Base-by-base conservation (phyloP, 2,888 invertebrate species). In the Proisotoma minuta region DNA sequence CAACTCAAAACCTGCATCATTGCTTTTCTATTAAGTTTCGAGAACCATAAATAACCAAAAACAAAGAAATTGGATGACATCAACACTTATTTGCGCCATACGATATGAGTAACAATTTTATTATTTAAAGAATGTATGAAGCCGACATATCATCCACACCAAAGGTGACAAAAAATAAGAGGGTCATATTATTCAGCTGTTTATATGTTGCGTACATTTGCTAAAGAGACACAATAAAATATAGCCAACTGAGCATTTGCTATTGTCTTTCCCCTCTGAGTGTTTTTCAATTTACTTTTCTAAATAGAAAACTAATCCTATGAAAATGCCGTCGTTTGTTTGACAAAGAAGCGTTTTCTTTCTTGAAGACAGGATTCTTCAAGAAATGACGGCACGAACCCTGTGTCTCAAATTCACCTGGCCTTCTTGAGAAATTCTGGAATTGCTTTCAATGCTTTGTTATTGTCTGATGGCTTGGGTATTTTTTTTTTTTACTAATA, bases 261-360 rank as follows among this genome's bases (percentile, higher is more conserved):
- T n/a, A n/a, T n/a, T n/a, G n/a, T n/a, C n/a, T n/a, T n/a, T n/a
- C n/a, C n/a, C n/a, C n/a, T n/a, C n/a, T n/a, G n/a, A n/a, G n/a
- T n/a, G n/a, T n/a, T 43, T 27, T 51, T 51, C 51, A 24, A 51
- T 27, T 51, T 51, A 2, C 12, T n/a, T 51, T 23, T n/a, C 26
- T 27, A n/a, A 15, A 24, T 27, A 24, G 28, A 27, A 27, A 12
- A 27, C 12, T n/a, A 51, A 51, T 51, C 51, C 8, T 51, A 27
- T 51, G 51, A 51, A 51, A 22, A 24, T 51, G 27, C 51, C 51
- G 51, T 51, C 51, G n/a, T 24, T 27, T 51, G 27, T 8, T 24
- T 27, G 27, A 51, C 51, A 27, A 51, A 51, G 51, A n/a, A 27
- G 28, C 26, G 26, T 24, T 49, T n/a, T 34, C 18, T 43, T 43